phyloP scores from a whole-genome alignment of 2,797 vertebrate species.

The Psittacula echo region DNA sequence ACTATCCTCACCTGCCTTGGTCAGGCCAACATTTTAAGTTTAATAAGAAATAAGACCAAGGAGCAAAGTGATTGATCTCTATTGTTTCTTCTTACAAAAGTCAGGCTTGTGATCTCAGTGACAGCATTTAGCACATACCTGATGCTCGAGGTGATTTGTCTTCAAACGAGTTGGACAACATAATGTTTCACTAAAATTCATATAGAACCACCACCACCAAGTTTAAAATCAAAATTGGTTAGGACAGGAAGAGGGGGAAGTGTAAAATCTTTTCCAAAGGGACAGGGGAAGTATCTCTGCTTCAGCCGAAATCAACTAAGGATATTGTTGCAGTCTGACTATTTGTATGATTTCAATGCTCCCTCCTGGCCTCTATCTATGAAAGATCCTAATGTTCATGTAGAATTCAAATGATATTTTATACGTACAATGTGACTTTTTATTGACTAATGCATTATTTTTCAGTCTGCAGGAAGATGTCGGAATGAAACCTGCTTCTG shows the following conservation, averaged over 20 bases:
- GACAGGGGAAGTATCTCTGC: neutral
- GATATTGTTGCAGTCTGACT: neutral
- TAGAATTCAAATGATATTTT: neutral
- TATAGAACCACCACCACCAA: neutral
- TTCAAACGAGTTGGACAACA: neutral
- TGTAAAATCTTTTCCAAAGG: neutral
- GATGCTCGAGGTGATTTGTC: neutral
- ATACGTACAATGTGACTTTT: neutral
- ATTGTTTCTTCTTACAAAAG: neutral
- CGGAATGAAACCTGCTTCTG: neutral
- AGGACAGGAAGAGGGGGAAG: rapidly evolving
- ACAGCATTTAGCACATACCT: neutral
- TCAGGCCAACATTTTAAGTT: neutral
- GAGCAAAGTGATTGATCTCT: neutral
- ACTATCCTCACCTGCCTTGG: neutral
- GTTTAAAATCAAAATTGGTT: neutral
- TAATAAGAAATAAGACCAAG: neutral
- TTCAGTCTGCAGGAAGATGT: neutral
- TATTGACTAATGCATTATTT: neutral
- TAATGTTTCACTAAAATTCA: neutral
- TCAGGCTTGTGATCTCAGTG: neutral
- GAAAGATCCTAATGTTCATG: neutral
- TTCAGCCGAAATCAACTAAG: neutral
- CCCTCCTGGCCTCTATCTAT: neutral
- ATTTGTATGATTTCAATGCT: neutral